Evolutionary conservation across 2,797 vertebrate genomes (phyloP).

Genomic region (Hafferia zeledoni): DNA sequence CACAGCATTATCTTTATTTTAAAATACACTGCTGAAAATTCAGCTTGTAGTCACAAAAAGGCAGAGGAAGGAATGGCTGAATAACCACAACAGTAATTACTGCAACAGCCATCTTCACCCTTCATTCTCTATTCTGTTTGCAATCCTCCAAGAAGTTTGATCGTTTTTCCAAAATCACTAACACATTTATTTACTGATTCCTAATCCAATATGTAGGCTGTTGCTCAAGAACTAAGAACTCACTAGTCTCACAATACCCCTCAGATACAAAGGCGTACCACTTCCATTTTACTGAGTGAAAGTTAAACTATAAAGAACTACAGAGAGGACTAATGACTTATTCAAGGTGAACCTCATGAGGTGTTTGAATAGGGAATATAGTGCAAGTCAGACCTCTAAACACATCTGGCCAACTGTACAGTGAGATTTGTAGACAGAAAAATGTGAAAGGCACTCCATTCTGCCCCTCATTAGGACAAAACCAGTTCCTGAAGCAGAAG

Average conservation of each 20-base stretch:
- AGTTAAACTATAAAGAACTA: background rate
- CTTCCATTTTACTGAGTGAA: background rate
- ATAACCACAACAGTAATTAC: background rate
- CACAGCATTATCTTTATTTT: background rate
- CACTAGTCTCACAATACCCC: background rate
- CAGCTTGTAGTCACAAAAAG: background rate
- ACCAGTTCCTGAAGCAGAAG: background rate
- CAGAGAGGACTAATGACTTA: background rate
- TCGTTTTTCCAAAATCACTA: constrained; percentile 4
- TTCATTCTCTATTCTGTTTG: background rate
- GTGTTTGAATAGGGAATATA: background rate
- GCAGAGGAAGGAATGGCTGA: background rate
- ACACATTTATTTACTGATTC: background rate
- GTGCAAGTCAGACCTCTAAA: background rate
- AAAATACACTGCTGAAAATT: background rate
- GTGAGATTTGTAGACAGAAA: background rate
- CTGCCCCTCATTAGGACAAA: background rate
- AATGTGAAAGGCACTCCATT: background rate
- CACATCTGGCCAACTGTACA: background rate
- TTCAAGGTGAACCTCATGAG: background rate
- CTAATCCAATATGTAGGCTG: background rate
- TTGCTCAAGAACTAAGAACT: background rate
- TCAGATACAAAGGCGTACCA: background rate
- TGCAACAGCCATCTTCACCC: background rate
- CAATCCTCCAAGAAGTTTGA: background rate